These are phyloP conservation scores for Aphelinus certus DNA, from an alignment of 1,140 invertebrate genomes.

Conservation along the genomic window DNA sequence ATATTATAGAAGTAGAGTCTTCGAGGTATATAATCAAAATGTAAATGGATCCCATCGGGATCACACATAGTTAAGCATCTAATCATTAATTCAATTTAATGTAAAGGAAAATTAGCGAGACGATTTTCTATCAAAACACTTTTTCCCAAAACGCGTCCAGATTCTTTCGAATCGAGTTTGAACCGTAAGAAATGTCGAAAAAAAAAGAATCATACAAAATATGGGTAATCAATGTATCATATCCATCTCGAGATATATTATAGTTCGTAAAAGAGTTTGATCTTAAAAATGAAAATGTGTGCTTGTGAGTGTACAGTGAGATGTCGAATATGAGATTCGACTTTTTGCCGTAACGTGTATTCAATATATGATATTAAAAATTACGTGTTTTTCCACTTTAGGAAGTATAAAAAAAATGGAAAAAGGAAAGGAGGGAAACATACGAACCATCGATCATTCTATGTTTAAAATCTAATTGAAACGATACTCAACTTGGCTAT, in stretches of 20 bases:
- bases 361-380: slow-evolving; percentile 28
- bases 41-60: background rate
- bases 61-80: background rate
- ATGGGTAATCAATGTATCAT: slow-evolving; percentile 12
- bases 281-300: slow-evolving; percentile 4
- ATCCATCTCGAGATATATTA: slow-evolving; percentile 22
- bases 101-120: background rate
- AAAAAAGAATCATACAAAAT: background rate
- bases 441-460: slow-evolving; percentile 17
- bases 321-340: slow-evolving; percentile 12
- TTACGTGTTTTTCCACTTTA: slow-evolving; percentile 36
- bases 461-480: background rate
- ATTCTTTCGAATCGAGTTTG: background rate
- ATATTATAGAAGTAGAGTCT: background rate
- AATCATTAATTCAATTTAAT: slow-evolving; percentile 18
- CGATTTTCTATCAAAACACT: slow-evolving; percentile 4
- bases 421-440: slow-evolving; percentile 17
- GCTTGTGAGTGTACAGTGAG: slow-evolving; percentile 9
- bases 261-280: slow-evolving; percentile 6
- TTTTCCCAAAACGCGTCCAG: background rate
- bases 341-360: slow-evolving; percentile 34
- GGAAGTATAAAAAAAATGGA: slow-evolving; percentile 26
- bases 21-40: slow-evolving; percentile 18
- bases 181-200: slow-evolving; percentile 5
- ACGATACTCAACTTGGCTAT: background rate